These are phyloP conservation scores for Oscheius sp. DNA, from an alignment of 2,888 invertebrate species.

Conservation along the genomic window DNA sequence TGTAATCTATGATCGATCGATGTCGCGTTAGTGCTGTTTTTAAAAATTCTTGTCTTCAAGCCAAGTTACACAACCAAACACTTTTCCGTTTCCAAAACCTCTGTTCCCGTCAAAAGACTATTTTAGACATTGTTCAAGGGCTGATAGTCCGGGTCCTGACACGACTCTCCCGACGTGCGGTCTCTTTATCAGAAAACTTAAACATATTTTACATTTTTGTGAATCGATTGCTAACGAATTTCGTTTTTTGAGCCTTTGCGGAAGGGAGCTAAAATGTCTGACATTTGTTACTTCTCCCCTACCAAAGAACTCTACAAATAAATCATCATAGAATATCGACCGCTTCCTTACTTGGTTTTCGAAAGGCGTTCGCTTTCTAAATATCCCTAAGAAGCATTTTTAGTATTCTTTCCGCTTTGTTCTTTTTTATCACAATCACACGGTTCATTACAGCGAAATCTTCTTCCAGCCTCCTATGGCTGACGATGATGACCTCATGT, in stretches of 20 bases:
- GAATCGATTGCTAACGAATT: not conserved
- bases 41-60: no score
- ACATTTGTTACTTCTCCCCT: not conserved
- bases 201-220: not conserved
- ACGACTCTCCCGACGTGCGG: constrained; percentile 13
- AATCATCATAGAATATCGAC: not conserved
- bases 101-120: no score
- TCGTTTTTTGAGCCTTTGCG: not conserved
- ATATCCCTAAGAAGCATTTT: not conserved
- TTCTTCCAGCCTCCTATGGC: not conserved
- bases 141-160: not conserved
- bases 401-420: not conserved
- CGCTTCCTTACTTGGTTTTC: not conserved
- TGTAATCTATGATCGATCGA: no score
- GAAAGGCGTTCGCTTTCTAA: not conserved
- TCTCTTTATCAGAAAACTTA: not conserved
- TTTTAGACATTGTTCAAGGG: not conserved
- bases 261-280: not conserved
- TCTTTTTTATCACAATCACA: no score
- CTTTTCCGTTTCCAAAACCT: no score
- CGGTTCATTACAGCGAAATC: not conserved
- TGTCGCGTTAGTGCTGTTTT: no score
- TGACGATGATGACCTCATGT: constrained; percentile 31
- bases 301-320: not conserved
- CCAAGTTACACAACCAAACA: no score